Conservation (phyloP, 2,888 invertebrate genomes). For the Tipula lateralis region DNA sequence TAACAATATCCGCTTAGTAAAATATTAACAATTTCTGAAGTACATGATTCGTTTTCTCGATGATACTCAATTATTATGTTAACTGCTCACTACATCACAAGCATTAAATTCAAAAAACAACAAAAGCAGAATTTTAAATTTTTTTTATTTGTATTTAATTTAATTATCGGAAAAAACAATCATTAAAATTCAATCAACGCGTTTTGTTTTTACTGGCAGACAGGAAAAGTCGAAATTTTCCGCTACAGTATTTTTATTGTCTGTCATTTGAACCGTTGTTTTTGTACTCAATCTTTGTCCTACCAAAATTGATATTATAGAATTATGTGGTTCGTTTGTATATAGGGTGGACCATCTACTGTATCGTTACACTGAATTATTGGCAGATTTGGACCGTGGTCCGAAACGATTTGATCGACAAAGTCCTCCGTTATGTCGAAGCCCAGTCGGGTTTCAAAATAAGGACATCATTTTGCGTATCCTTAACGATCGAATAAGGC, state of each 20-base stretch:
- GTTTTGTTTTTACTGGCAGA: not conserved
- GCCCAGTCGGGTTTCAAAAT: no score
- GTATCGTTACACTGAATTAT: no score
- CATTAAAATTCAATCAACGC: constrained; percentile 19
- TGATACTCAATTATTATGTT: not conserved
- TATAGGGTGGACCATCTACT: no score
- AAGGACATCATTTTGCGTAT: no score
- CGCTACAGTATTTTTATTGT: not conserved
- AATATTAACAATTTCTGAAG: not conserved
- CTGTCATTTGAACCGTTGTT: not conserved
- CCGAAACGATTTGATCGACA: no score
- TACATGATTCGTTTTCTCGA: not conserved
- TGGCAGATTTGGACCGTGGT: no score
- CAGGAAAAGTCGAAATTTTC: not conserved
- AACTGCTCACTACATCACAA: not conserved
- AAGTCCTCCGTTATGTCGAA: no score
- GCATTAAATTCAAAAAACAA: not conserved
- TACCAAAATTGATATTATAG: not conserved
- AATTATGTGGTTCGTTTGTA: not conserved
- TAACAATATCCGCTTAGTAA: not conserved
- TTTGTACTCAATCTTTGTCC: not conserved
- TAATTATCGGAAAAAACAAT: not conserved
- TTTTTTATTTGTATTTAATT: not conserved
- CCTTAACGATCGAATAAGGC: no score
- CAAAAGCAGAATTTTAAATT: not conserved